Evolutionary conservation across 2,797 vertebrate genomes (phyloP), one percentile per base, ranked within the genome.

Genomic region (Esox masquinongy): DNA sequence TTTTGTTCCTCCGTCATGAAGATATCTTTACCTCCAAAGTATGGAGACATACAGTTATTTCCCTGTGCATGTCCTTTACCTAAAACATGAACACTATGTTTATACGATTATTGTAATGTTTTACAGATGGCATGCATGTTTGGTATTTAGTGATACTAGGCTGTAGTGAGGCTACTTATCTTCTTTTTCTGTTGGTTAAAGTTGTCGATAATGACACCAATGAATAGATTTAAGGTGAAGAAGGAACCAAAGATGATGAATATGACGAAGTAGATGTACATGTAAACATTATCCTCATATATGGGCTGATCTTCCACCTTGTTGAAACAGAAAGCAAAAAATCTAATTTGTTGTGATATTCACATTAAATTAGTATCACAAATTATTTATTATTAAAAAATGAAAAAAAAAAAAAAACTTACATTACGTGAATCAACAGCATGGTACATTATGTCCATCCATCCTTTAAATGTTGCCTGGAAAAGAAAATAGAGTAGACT

Each of bases 1-100:
- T 98, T 99, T 93, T 99, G 98, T 69, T 99, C 97, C 77, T 98
- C 96, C 0, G 98, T 99, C 98, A 99, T 98, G 83, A 99, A 99
- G 84, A 99, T 93, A 78, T 99, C 97, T 81, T 95, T 95, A 29
- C 96, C 97, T 93, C 98, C 97, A 88, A 98, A 92, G 96, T 99
- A 94, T 83, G 94, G 85, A 87, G 71, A 75, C 75, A 84, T 9
- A 39, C 26, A 49, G 19, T 49, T 19, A 17, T 31, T 63, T 29
- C 24, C 63, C 26, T 31, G 24, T 15, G 12, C 63, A 31, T 31
- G 56, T 26, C 56, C 3, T 61, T n/a, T 5, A 53, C 51, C 56
- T 61, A 5, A 61, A 61, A 61, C 12, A 12, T 26, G 4, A 59
- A 22, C 22, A 7, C 22, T 5, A 11, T 11, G 56, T 61, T 11